Base-by-base conservation (phyloP, 2,888 invertebrate species). In the Acleris holmiana region DNA sequence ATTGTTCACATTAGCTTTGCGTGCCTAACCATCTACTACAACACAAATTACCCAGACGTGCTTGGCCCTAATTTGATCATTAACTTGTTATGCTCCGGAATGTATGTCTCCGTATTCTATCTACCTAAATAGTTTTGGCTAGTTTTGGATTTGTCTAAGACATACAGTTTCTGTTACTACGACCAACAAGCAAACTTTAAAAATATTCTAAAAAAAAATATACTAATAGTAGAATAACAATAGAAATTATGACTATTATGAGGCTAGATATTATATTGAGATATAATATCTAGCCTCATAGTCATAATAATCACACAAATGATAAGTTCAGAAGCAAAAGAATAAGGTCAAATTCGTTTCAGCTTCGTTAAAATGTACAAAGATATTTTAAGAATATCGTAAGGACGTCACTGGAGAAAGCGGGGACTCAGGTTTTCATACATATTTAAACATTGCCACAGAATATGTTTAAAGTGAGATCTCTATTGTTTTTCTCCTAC, bases 351-450 rank as follows among this genome's bases (percentile, higher is more conserved):
- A 41, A 17, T 60, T 44, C 25, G 7, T 60, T 13, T 54, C 18
- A 10, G 6, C 17, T 47, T 47, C 19, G 21, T 61, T 54, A 51
- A 46, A 51, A 3, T 13, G 13, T 21, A 18, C 17, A 10, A 47
- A 47, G 61, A 40, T 54, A 61, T 40, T 54, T 54, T 35, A 23
- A 40, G 15, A 61, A 29, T 29, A 44, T 47, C 10, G 25, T 61
- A 10, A 50, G 29, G 44, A 29, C 10, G 41, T 51, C n/a, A 44
- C 17, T 17, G 15, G 18, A 44, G 44, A 29, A 25, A 35, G 4
- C 46, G 21, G 13, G 13, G 47, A 21, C 35, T 35, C 35, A 4
- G 35, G 13, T 35, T 35, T 35, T 35, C 35, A 4, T 48, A 46
- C 18, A 35, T 35, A 49, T 41, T 58, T 10, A 49, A 29, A 49